Evolutionary conservation across 2,113 vertebrate species (phyloP).

Genomic region (Clinocottus analis): DNA sequence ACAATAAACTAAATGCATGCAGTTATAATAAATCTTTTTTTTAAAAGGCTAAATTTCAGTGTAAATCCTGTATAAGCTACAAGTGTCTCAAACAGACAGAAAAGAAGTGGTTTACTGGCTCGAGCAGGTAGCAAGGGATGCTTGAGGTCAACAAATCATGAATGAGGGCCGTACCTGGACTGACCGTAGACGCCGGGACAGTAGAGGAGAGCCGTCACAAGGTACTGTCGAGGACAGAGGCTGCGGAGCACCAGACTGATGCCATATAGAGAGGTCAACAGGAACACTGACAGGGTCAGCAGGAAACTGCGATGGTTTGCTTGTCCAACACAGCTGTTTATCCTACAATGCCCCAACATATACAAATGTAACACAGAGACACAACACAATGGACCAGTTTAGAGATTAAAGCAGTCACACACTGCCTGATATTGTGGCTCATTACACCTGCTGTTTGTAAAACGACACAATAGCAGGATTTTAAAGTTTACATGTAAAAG

Average conservation of each 20-base stretch:
- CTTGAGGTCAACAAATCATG: background rate
- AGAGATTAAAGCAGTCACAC: constrained; percentile 22
- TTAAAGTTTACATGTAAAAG: background rate
- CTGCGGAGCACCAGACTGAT: constrained; percentile 90
- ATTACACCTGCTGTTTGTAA: background rate
- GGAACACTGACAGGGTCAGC: constrained; percentile 90
- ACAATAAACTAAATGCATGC: too few relatives aligned
- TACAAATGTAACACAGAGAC: constrained; percentile 45
- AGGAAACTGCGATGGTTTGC: constrained; percentile 95
- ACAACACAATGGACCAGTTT: constrained; percentile 13
- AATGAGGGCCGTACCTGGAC: constrained; percentile 84
- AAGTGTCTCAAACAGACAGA: too few relatives aligned
- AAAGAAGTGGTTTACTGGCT: too few relatives aligned
- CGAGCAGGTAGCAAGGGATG: background rate
- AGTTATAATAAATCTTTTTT: too few relatives aligned
- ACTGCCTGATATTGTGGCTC: background rate
- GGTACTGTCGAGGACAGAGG: constrained; percentile 86
- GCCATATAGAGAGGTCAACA: constrained; percentile 93
- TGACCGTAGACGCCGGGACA: constrained; percentile 93
- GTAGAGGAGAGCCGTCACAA: constrained; percentile 90
- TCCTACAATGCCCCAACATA: constrained; percentile 84
- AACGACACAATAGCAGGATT: background rate
- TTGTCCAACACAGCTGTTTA: constrained; percentile 97
- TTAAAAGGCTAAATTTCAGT: too few relatives aligned
- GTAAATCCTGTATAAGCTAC: background rate